A percentile compares a stretch with the other conserved stretches of the same genome.
These are phyloP conservation scores for Aporrectodea caliginosa DNA, from an alignment of 1,140 invertebrate species.

Conservation along the genomic window DNA sequence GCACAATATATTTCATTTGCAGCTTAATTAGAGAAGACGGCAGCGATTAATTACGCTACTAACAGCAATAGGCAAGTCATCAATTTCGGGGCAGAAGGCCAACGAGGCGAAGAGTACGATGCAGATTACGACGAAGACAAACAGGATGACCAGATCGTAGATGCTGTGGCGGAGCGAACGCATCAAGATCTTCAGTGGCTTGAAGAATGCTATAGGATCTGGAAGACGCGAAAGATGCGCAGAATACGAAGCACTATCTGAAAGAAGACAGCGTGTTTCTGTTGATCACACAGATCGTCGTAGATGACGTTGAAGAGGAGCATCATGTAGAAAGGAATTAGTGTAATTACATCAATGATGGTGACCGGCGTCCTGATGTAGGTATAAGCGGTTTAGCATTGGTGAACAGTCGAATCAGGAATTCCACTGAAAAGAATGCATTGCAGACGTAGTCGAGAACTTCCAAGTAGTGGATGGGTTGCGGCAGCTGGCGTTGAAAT, in stretches of 20 bases:
- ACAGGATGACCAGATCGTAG: neutral
- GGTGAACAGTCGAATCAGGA: neutral
- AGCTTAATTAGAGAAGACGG: too few species aligned
- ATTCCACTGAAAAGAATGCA: neutral
- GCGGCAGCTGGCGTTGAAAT: neutral
- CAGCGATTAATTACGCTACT: too few species aligned
- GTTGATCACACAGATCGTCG: neutral
- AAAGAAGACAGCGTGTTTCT: neutral
- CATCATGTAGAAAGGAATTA: neutral
- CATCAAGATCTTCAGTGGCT: neutral
- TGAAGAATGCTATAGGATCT: neutral
- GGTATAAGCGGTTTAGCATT: neutral
- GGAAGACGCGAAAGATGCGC: neutral
- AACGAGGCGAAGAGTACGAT: neutral
- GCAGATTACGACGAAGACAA: neutral
- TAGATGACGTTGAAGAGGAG: neutral
- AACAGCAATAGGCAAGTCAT: too few species aligned
- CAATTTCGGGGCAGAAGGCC: neutral
- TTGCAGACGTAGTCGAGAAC: neutral
- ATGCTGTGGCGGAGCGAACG: neutral
- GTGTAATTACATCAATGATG: neutral
- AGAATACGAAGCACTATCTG: neutral
- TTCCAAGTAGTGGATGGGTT: neutral
- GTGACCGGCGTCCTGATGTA: neutral
- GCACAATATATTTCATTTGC: too few species aligned